A percentile compares a stretch with the other conserved stretches of the same genome.
Evolutionary conservation across 2,888 invertebrate genomes (phyloP).

Genomic region (Drosophila demipolita): DNA sequence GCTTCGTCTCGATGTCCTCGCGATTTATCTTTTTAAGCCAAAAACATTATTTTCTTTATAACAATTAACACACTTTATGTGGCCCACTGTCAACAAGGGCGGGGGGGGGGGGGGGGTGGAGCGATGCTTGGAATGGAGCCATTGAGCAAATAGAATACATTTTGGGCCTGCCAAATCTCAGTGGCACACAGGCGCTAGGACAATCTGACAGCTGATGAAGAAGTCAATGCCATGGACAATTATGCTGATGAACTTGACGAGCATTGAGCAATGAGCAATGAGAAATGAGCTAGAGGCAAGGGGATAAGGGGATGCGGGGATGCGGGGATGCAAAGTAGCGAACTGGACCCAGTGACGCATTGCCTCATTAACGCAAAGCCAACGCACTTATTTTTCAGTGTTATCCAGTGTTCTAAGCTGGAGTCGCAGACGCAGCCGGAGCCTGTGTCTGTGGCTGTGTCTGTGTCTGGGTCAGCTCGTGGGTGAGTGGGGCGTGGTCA

Average conservation of each 20-base stretch:
- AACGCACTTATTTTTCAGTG: slow-evolving; percentile 58
- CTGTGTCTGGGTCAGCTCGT: neutral
- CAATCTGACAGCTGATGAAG: slow-evolving; percentile 75
- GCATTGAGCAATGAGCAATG: slow-evolving; percentile 25
- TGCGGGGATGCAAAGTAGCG: neutral
- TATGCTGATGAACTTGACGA: slow-evolving; percentile 78
- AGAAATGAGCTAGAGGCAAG: slow-evolving; percentile 11
- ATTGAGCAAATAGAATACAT: slow-evolving; percentile 40
- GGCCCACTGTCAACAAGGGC: slow-evolving; percentile 18
- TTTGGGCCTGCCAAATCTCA: slow-evolving; percentile 44
- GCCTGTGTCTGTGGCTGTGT: neutral
- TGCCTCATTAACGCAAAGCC: slow-evolving; percentile 77
- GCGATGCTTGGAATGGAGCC: neutral
- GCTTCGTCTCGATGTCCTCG: slow-evolving; percentile 52
- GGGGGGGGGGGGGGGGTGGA: neutral
- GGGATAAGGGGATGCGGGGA: no score
- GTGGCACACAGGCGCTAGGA: slow-evolving; percentile 41
- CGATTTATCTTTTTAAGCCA: slow-evolving; percentile 79
- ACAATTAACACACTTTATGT: slow-evolving; percentile 80
- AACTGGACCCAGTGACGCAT: slow-evolving; percentile 71
- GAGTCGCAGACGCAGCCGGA: neutral
- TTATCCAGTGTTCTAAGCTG: neutral
- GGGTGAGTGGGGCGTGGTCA: slow-evolving; percentile 11
- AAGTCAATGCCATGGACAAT: slow-evolving; percentile 79
- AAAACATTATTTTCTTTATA: slow-evolving; percentile 70